A percentile compares a stretch with the other conserved stretches of the same genome.
phyloP scores from a whole-genome alignment of 2,113 vertebrate genomes.

The Rynchops niger region DNA sequence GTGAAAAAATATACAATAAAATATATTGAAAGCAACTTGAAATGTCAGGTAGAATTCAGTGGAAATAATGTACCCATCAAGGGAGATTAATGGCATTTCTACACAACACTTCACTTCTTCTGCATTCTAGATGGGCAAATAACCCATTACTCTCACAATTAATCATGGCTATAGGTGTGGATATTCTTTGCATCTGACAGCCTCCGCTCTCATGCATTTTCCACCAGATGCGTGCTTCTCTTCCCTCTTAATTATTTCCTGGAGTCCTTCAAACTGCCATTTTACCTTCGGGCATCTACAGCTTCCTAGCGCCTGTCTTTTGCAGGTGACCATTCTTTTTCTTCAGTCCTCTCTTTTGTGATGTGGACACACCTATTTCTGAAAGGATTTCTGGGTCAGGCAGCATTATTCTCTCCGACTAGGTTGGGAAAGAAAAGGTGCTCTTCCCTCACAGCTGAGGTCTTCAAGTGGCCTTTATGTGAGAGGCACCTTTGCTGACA shows the following conservation, averaged over 20 bases:
- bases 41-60: conserved; percentile 53
- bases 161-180: background rate
- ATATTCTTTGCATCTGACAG: background rate
- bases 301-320: background rate
- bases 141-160: conserved; percentile 40
- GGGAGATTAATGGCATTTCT: conserved; percentile 55
- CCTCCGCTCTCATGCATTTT: background rate
- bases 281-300: background rate
- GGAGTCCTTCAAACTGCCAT: background rate
- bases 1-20: conserved; percentile 57
- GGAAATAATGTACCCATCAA: conserved; percentile 57
- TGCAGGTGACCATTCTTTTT: background rate
- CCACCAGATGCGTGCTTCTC: background rate
- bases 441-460: background rate
- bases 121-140: conserved; percentile 47
- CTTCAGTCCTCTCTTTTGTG: background rate
- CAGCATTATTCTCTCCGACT: background rate
- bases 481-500: background rate
- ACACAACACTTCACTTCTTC: conserved; percentile 31
- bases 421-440: background rate
- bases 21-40: conserved; percentile 66
- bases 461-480: background rate
- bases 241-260: conserved; percentile 3
- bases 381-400: background rate
- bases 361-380: background rate